Conservation (phyloP, 2,888 invertebrate genomes). For the Apodemia zela region DNA sequence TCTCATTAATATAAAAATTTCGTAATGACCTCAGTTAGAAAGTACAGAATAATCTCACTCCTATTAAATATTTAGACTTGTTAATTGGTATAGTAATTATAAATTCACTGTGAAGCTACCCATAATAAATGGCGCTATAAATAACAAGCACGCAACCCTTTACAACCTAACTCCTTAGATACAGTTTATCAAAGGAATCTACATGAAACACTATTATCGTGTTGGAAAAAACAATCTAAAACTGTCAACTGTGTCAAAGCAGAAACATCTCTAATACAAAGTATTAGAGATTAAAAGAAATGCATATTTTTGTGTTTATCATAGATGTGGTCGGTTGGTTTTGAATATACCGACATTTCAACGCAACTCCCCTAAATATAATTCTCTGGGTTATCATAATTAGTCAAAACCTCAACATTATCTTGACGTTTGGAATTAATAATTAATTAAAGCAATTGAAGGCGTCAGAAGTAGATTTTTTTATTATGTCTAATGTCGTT, state of each 20-base stretch:
- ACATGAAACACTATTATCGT: constrained; percentile 22
- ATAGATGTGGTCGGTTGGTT: constrained; percentile 23
- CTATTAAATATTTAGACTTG: constrained; percentile 17
- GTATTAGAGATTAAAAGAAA: neutral
- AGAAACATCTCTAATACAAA: neutral
- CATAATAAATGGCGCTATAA: constrained; percentile 21
- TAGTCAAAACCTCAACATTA: constrained; percentile 24
- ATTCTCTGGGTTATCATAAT: constrained; percentile 20
- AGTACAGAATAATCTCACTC: constrained; percentile 11
- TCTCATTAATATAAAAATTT: constrained; percentile 10
- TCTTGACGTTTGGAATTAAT: constrained; percentile 26
- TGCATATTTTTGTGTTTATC: constrained; percentile 13
- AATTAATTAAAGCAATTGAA: constrained; percentile 23
- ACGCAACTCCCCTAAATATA: constrained; percentile 22
- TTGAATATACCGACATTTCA: constrained; percentile 21
- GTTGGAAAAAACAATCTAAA: constrained; percentile 17
- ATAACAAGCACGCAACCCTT: constrained; percentile 19
- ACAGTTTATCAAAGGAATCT: constrained; percentile 22
- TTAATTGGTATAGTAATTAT: constrained; percentile 22
- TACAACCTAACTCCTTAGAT: constrained; percentile 17
- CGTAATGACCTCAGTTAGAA: constrained; percentile 2
- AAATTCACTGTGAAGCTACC: constrained; percentile 21
- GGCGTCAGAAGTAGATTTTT: constrained; percentile 14
- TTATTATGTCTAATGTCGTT: constrained; percentile 5
- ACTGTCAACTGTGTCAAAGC: neutral